Conservation (phyloP, 2,888 invertebrate species). For the Drosophila picticornis region DNA sequence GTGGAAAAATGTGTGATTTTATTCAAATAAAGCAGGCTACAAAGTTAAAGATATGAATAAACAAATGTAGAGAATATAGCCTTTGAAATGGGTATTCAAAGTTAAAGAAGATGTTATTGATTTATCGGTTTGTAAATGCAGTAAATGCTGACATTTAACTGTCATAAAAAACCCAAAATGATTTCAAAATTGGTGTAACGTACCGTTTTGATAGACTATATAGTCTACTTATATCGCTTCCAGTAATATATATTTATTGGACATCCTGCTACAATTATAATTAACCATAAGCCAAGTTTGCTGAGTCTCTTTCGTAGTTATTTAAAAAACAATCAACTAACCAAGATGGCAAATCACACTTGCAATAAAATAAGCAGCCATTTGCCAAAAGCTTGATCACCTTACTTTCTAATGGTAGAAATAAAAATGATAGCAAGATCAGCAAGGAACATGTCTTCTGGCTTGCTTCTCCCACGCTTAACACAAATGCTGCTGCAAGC, state of each 20-base stretch:
- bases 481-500: slow-evolving; percentile 35
- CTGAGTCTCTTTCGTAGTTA: neutral
- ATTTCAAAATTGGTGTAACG: neutral
- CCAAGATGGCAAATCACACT: neutral
- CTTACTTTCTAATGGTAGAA: neutral
- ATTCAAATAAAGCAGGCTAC: neutral
- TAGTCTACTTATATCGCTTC: neutral
- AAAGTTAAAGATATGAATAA: neutral
- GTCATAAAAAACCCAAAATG: too few species aligned
- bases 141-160: too few species aligned
- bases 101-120: neutral
- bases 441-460: neutral
- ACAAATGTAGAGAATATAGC: accelerated
- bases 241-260: too few species aligned
- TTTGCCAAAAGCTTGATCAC: neutral
- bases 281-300: neutral
- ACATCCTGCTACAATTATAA: neutral
- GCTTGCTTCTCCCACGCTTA: slow-evolving; percentile 62
- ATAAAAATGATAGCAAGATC: neutral
- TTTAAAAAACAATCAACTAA: neutral
- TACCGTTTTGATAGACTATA: neutral
- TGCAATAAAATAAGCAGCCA: neutral
- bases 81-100: neutral
- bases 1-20: neutral
- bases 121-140: too few species aligned